These are phyloP conservation scores for Hafferia zeledoni DNA, from an alignment of 2,797 vertebrate species.

Conservation along the genomic window DNA sequence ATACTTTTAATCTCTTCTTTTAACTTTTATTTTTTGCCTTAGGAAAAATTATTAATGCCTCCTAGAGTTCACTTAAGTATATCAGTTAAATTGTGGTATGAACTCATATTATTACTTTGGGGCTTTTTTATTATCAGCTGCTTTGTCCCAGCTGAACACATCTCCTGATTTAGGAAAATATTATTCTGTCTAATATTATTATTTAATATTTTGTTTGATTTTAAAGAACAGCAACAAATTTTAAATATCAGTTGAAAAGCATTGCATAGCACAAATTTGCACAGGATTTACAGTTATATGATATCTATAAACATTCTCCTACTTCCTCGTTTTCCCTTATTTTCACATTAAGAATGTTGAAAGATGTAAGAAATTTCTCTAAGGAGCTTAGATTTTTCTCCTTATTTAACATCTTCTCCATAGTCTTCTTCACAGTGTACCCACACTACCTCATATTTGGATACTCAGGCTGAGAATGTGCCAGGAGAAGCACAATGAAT, in stretches of 20 bases:
- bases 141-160: background rate
- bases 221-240: background rate
- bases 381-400: background rate
- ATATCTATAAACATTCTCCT: background rate
- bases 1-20: background rate
- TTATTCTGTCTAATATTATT: background rate
- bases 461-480: background rate
- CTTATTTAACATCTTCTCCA: background rate
- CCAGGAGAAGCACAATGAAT: background rate
- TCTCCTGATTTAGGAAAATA: background rate
- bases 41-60: background rate
- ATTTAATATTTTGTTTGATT: background rate
- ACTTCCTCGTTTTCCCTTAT: background rate
- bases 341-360: background rate
- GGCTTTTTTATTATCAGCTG: rapidly evolving
- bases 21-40: background rate
- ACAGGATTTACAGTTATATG: rapidly evolving
- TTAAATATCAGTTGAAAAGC: background rate
- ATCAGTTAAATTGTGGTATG: background rate
- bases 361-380: background rate
- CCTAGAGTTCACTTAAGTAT: background rate
- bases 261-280: background rate
- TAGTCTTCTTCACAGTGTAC: background rate
- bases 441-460: background rate
- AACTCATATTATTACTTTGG: background rate